Base-by-base conservation (phyloP, 2,888 invertebrate species). In the Harpagoxenus sublaevis region DNA sequence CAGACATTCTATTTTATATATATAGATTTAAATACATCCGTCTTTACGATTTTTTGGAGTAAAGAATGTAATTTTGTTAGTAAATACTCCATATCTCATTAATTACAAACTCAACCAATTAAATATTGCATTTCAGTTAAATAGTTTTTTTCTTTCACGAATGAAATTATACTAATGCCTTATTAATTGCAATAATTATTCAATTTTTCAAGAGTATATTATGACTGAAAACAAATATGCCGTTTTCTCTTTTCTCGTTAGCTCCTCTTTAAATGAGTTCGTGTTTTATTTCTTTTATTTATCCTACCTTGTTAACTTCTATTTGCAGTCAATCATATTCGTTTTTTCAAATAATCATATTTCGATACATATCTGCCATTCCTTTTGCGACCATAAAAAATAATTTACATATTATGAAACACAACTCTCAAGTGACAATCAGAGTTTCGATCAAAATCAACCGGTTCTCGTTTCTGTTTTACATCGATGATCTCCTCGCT, bases 51-150 rank as follows among this genome's bases (percentile, higher is more conserved):
- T 75, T 60, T 31, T 45, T 18, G 9, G 15, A 51, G 1, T 12
- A 66, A 65, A 48, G 28, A 78, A 53, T 65, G n/a, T 45, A 45
- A 74, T 8, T 65, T 65, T 55, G 12, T 6, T n/a, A 23, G 0
- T 28, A 18, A 42, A 51, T 55, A 23, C 5, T 39, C 0, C 2
- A 1, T 66, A 28, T 28, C 10, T 51, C 3, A 28, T 53, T 66
- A 77, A 66, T 55, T 53, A 12, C 18, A 39, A 35, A 48, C 1
- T 45, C 4, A 0, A 63, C 51, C 3, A 18, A 15, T 35, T 35
- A 35, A 35, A 35, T 6, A 35, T 35, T 51, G 1, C 39, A 39
- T 28, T 28, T 73, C 3, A 87, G 75, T 88, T 85, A 83, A 89
- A 90, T 81, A 88, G 74, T 84, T 18, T n/a, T 39, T 73, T 57